Percentiles rank a stretch among this genome's conserved stretches.
phyloP scores from a whole-genome alignment of 2,888 invertebrate species.

The Sarcophaga carnaria region DNA sequence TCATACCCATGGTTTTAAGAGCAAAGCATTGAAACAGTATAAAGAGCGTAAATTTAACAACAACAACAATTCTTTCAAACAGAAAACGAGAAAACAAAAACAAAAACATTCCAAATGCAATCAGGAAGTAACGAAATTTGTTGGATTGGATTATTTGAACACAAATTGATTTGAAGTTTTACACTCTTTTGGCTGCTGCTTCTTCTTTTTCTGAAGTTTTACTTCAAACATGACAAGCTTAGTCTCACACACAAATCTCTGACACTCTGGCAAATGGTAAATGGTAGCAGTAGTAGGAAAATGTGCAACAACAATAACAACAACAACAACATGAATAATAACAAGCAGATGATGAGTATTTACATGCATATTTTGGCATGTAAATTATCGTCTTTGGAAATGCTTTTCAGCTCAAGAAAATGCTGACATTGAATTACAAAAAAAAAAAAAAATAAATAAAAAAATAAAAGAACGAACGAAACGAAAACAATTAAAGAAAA shows the following conservation, averaged over 20 bases:
- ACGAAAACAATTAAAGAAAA: not conserved
- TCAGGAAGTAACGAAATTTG: constrained; percentile 62
- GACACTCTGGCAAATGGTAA: not conserved
- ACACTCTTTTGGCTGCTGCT: constrained; percentile 37
- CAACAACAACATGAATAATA: not conserved
- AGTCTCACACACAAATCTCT: not conserved
- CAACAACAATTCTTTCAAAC: not conserved
- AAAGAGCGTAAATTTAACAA: not conserved
- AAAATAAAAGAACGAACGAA: not conserved
- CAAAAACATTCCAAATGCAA: constrained; percentile 34
- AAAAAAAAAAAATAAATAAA: not conserved
- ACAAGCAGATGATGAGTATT: not conserved
- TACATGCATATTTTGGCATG: not conserved
- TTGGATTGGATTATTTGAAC: constrained; percentile 60
- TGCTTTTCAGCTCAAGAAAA: not conserved
- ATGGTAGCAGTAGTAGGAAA: not conserved
- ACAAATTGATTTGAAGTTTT: constrained; percentile 64
- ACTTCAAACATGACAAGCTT: not conserved
- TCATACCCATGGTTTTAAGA: not conserved
- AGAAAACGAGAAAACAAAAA: not conserved
- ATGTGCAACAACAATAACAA: not conserved
- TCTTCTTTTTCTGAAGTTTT: not conserved
- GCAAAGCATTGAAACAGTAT: not conserved
- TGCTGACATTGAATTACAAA: not conserved
- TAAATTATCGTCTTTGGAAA: not conserved